Conservation (phyloP, 2,113 vertebrate genomes). For the Albula goreensis region DNA sequence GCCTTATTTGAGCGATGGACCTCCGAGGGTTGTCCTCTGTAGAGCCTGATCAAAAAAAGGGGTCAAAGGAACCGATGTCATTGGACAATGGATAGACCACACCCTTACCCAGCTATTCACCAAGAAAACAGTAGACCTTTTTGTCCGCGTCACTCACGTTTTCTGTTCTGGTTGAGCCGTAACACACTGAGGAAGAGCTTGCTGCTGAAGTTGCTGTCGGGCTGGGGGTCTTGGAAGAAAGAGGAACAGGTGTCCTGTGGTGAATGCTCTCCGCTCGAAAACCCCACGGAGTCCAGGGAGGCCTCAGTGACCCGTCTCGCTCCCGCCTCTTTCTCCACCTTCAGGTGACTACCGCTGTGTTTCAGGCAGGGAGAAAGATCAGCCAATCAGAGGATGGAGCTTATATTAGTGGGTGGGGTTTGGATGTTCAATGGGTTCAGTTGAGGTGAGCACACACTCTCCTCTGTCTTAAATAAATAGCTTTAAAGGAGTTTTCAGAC, state of each 20-base stretch:
- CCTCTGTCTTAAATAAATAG: not conserved
- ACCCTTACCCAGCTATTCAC: not conserved
- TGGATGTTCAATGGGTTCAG: not conserved
- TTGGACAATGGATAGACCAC: not conserved
- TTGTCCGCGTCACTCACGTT: slow-evolving; percentile 43
- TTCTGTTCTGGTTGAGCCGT: slow-evolving; percentile 63
- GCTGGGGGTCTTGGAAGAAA: slow-evolving; percentile 50
- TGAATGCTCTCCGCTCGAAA: slow-evolving; percentile 65
- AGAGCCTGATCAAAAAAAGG: slow-evolving; percentile 33
- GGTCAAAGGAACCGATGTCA: not conserved
- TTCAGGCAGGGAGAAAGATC: not conserved
- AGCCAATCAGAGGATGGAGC: not conserved
- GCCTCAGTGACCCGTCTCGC: slow-evolving; percentile 57
- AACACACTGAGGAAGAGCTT: slow-evolving; percentile 70
- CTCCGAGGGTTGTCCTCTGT: slow-evolving; percentile 51
- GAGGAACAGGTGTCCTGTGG: slow-evolving; percentile 57
- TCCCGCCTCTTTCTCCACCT: slow-evolving; percentile 33
- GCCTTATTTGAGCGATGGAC: slow-evolving; percentile 67
- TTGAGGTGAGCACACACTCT: not conserved
- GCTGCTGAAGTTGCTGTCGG: slow-evolving; percentile 56
- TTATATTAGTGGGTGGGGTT: not conserved
- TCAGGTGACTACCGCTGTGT: slow-evolving; percentile 52
- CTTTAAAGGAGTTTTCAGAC: too few relatives aligned
- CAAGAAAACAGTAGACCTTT: too few relatives aligned
- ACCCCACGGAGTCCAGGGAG: slow-evolving; percentile 65